phyloP scores from a whole-genome alignment of 2,113 vertebrate species.

The Psammodynastes pulverulentus region DNA sequence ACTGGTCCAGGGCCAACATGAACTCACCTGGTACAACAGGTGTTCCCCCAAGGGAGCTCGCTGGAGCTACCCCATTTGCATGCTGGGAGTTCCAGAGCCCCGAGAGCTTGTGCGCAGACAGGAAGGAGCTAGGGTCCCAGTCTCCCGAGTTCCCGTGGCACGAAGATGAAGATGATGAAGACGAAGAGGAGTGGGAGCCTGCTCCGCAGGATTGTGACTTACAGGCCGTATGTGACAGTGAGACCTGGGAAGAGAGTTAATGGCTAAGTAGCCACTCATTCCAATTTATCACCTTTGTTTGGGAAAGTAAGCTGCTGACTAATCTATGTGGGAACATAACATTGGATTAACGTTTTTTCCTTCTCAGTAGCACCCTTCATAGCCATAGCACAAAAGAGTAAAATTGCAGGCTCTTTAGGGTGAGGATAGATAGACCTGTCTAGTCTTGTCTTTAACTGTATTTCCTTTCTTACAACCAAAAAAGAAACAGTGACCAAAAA shows the following conservation, averaged over 20 bases:
- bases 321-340: neutral
- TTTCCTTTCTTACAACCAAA: neutral
- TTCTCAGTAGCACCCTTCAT: neutral
- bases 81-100: constrained; percentile 97
- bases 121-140: constrained; percentile 98
- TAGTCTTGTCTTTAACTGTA: neutral
- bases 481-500: neutral
- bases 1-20: neutral
- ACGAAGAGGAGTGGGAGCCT: constrained; percentile 90
- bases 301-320: neutral
- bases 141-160: constrained; percentile 93
- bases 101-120: constrained; percentile 97
- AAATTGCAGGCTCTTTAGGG: neutral
- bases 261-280: neutral
- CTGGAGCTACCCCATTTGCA: constrained; percentile 81
- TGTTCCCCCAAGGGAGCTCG: constrained; percentile 78
- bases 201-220: constrained; percentile 92
- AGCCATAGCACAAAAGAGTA: neutral
- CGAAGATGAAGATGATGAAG: constrained; percentile 88
- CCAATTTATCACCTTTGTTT: neutral
- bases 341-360: neutral
- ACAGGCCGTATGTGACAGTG: constrained; percentile 82
- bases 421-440: neutral
- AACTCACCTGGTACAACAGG: constrained; percentile 83
- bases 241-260: constrained; percentile 67